Base-by-base conservation (phyloP, 2,113 vertebrate genomes). In the Notothenia rossii region DNA sequence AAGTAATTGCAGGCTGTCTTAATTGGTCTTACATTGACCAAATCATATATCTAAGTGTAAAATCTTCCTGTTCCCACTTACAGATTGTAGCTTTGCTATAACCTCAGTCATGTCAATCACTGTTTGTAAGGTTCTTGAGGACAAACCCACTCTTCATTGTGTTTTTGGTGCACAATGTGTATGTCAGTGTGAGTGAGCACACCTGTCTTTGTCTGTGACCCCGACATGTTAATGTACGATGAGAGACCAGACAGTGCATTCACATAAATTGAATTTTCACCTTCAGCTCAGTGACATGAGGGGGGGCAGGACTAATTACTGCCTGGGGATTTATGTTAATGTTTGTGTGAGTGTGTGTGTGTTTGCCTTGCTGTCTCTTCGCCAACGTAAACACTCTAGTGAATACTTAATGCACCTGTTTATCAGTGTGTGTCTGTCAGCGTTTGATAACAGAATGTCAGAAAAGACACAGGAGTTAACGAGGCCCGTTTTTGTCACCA, bases 221-320 rank as follows among this genome's bases (percentile, higher is more conserved):
- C 86, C 77, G 92, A 93, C 88, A 80, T 75, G 80, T 91, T 94
- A 93, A 93, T 53, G 82, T 50, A 89, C 73, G 72, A 90, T 84
- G 85, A 90, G 87, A 92, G 72, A 91, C 79, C 66, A 71, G 71
- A 86, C 81, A 71, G 88, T 78, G 84, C 82, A 92, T 89, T 78
- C 77, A 93, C 92, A 94, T 90, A 94, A 93, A 96, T 96, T 96
- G 94, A 95, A 97, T 96, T 96, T 93, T 82, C 92, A 82, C 91
- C 94, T 85, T 89, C 90, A 90, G 93, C 91, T 90, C 94, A 94
- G 92, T 93, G 93, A 96, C 96, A 96, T 95, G 95, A 95, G 95
- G 94, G 94, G 93, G 90, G 95, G 95, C 95, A 96, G 91, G 94
- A 96, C 96, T 96, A 97, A 98, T 98, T 97, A 97, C 94, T 94